Conservation (phyloP, 2,888 invertebrate species). For the Pyrocoelia pectoralis region DNA sequence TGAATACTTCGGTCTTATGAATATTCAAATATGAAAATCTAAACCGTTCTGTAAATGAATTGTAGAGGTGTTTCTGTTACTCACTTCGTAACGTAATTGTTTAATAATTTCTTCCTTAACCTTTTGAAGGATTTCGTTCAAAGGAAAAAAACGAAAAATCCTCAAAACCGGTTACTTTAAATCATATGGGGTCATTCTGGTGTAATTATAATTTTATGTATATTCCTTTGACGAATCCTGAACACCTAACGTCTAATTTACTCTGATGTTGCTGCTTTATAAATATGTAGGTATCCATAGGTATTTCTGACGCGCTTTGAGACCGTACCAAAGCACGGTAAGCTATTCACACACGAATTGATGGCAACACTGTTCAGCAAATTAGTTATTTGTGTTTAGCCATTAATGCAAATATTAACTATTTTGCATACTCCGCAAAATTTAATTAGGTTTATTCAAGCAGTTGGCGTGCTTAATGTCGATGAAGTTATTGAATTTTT, state of each 20-base stretch:
- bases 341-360: too few species aligned
- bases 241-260: conserved; percentile 24
- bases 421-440: conserved; percentile 2
- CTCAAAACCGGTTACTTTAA: too few species aligned
- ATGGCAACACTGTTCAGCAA: background rate
- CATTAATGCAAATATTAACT: background rate
- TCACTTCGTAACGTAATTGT: conserved; percentile 11
- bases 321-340: too few species aligned
- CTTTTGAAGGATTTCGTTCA: too few species aligned
- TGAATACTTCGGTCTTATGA: conserved; percentile 35
- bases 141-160: too few species aligned
- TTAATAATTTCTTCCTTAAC: conserved; percentile 12
- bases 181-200: conserved; percentile 8
- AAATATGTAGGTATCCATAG: conserved; percentile 24
- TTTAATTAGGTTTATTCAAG: background rate
- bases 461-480: too few species aligned
- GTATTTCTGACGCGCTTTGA: background rate
- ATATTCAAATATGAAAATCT: conserved; percentile 40
- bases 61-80: conserved; percentile 19
- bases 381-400: background rate
- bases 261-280: conserved; percentile 21
- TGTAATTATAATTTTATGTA: conserved; percentile 28
- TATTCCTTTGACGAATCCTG: conserved; percentile 28
- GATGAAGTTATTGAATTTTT: too few species aligned
- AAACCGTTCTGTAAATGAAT: conserved; percentile 36